These are phyloP conservation scores for Hipparchia semele DNA, from an alignment of 2,888 invertebrate species.

Conservation along the genomic window DNA sequence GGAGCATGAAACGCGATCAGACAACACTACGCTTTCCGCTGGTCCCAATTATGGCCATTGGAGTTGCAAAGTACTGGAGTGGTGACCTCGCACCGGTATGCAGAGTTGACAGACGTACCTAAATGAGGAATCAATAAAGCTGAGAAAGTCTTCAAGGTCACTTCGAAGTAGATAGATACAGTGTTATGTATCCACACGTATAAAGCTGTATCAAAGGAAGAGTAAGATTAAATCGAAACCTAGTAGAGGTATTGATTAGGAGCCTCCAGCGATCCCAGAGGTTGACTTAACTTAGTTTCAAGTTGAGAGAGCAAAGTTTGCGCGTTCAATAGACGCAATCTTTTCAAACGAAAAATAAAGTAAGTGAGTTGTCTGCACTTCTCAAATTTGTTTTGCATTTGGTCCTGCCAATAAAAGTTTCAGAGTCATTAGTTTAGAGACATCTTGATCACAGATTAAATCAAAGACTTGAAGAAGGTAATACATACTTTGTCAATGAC, in stretches of 20 bases:
- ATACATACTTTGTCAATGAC: too few species aligned
- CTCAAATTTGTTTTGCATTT: constrained; percentile 43
- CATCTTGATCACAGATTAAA: neutral
- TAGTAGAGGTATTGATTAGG: constrained; percentile 65
- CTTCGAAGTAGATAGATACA: neutral
- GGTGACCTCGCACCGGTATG: too few species aligned
- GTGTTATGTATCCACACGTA: neutral
- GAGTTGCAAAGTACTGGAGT: too few species aligned
- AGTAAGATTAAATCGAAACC: constrained; percentile 48
- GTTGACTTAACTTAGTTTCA: constrained; percentile 74
- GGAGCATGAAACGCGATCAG: too few species aligned
- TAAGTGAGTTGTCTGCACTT: constrained; percentile 22
- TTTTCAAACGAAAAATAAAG: constrained; percentile 46
- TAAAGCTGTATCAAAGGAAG: constrained; percentile 19
- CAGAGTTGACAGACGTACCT: too few species aligned
- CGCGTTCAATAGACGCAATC: constrained; percentile 55
- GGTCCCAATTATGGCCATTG: too few species aligned
- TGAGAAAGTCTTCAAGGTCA: too few species aligned
- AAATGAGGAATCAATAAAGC: too few species aligned
- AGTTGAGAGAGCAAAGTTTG: constrained; percentile 77
- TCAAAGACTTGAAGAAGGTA: neutral
- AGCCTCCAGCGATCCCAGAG: constrained; percentile 55
- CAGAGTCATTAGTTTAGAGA: neutral
- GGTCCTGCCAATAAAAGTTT: constrained; percentile 8
- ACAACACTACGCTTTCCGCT: too few species aligned